A percentile compares a stretch with the other conserved stretches of the same genome.
Evolutionary conservation across 2,113 vertebrate species (phyloP).

Genomic region (Phalacrocorax carbo): DNA sequence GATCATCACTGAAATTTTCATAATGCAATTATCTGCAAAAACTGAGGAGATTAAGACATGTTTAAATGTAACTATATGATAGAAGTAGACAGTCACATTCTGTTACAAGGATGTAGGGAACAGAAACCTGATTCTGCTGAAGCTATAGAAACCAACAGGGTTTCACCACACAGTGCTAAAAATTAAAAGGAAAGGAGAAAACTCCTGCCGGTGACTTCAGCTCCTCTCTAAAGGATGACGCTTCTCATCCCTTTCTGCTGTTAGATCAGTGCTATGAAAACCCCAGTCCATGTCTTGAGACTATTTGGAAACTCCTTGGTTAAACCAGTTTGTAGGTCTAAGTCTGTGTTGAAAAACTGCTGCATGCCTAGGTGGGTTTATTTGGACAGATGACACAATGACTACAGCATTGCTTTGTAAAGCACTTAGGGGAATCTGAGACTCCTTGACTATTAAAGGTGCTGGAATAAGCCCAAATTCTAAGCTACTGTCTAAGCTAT

Average conservation of each 20-base stretch:
- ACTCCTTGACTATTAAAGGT: not conserved
- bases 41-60: not conserved
- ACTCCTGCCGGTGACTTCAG: not conserved
- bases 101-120: not conserved
- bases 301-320: not conserved
- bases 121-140: not conserved
- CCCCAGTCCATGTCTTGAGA: not conserved
- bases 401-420: not conserved
- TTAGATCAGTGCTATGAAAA: not conserved
- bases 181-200: not conserved
- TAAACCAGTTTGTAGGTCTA: not conserved
- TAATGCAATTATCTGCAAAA: conserved; percentile 7
- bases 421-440: conserved; percentile 15
- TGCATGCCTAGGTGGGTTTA: not conserved
- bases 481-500: not conserved
- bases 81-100: not conserved
- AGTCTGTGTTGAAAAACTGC: not conserved
- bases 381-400: not conserved
- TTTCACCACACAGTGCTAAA: not conserved
- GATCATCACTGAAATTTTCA: not conserved
- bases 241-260: not conserved
- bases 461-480: not conserved
- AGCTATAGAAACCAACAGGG: not conserved
- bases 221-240: not conserved
- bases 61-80: not conserved